These are phyloP conservation scores for Gymnocheta viridis DNA, from an alignment of 2,888 invertebrate genomes.

Conservation along the genomic window DNA sequence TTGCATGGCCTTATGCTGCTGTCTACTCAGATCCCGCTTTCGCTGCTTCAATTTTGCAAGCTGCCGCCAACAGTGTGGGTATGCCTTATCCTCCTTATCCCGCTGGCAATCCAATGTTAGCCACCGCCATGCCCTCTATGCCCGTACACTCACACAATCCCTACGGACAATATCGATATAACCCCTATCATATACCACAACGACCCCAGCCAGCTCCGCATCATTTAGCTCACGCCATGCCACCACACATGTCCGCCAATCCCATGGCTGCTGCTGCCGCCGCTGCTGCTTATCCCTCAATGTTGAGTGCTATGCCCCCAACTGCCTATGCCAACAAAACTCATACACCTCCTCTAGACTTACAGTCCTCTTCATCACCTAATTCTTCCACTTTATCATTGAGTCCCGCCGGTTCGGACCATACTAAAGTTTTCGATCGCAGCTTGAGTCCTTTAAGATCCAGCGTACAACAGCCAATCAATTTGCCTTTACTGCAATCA, in stretches of 20 bases:
- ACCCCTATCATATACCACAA: conserved; percentile 83
- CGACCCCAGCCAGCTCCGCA: conserved; percentile 79
- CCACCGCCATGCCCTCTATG: conserved; percentile 82
- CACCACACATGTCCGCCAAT: conserved; percentile 69
- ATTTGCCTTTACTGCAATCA: conserved; percentile 57
- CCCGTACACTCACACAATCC: conserved; percentile 82
- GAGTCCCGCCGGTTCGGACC: conserved; percentile 81
- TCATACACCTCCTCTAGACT: conserved; percentile 81
- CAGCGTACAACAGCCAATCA: conserved; percentile 41
- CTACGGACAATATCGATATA: conserved; percentile 82
- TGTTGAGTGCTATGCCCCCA: conserved; percentile 74
- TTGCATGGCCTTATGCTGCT: conserved; percentile 97
- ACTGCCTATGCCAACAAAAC: conserved; percentile 73
- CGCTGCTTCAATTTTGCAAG: conserved; percentile 95
- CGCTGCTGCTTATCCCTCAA: conserved; percentile 71
- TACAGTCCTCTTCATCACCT: conserved; percentile 81
- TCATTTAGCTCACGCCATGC: conserved; percentile 81
- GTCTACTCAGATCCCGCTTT: conserved; percentile 97
- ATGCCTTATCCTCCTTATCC: conserved; percentile 85
- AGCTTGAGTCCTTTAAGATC: conserved; percentile 75
- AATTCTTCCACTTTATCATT: conserved; percentile 81
- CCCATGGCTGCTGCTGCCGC: conserved; percentile 80
- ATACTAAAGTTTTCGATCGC: conserved; percentile 81
- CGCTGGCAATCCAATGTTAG: conserved; percentile 82
- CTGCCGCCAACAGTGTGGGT: conserved; percentile 89